Conservation (phyloP, 2,113 vertebrate genomes). For the Notarius lentiginosus region DNA sequence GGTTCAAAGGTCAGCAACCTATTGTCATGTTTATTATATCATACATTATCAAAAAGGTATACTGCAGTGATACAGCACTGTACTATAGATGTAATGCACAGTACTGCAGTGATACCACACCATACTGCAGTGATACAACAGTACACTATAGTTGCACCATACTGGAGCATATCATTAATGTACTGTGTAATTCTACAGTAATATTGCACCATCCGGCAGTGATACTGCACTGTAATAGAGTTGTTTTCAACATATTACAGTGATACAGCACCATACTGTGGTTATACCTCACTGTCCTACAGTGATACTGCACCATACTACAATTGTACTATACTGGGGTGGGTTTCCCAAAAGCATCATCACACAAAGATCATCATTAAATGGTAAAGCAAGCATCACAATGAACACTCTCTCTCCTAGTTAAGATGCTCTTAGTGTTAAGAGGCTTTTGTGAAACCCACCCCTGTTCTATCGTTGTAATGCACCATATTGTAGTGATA, state of each 20-base stretch:
- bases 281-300: background rate
- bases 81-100: background rate
- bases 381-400: too few species aligned
- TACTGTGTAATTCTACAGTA: too few species aligned
- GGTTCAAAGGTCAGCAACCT: slow-evolving; percentile 28
- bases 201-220: too few species aligned
- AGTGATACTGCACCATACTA: background rate
- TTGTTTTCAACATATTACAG: background rate
- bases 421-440: too few species aligned
- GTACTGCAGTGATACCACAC: background rate
- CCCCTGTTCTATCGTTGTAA: background rate
- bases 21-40: background rate
- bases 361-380: too few species aligned
- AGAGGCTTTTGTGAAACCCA: too few species aligned
- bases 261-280: background rate
- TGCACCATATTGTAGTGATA: background rate
- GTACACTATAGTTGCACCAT: too few species aligned
- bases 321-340: background rate
- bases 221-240: background rate
- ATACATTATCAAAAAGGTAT: background rate
- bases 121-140: too few species aligned
- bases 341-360: too few species aligned
- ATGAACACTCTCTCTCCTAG: too few species aligned
- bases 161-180: too few species aligned
- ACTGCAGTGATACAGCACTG: background rate